Evolutionary conservation across 2,113 vertebrate genomes (phyloP).

Genomic region (Malaclemys terrapin): DNA sequence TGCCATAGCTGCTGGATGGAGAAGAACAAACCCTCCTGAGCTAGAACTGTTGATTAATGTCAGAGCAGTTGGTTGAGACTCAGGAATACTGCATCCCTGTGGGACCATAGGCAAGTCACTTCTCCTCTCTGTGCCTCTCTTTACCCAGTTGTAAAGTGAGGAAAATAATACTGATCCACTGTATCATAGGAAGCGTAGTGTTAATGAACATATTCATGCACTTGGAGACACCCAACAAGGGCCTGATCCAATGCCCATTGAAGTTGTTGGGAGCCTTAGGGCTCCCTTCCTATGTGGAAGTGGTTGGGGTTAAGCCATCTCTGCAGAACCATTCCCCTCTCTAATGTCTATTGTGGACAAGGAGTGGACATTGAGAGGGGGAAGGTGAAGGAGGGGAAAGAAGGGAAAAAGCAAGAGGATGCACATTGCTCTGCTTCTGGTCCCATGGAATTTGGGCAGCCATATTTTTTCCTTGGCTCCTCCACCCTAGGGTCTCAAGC

Average conservation of each 20-base stretch:
- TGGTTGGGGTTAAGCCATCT: not conserved
- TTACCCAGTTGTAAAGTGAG: conserved; percentile 43
- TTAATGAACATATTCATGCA: not conserved
- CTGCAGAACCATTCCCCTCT: not conserved
- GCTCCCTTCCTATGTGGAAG: not conserved
- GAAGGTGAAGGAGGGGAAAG: not conserved
- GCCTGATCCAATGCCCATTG: not conserved
- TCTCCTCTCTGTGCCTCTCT: not conserved
- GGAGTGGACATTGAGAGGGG: not conserved
- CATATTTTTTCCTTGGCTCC: not conserved
- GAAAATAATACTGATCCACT: conserved; percentile 43
- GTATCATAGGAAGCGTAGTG: rapidly evolving
- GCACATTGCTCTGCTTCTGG: not conserved
- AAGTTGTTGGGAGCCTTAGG: not conserved
- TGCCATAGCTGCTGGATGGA: conserved; percentile 16
- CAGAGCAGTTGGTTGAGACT: not conserved
- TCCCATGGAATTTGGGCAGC: not conserved
- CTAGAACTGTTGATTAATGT: not conserved
- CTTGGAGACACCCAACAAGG: not conserved
- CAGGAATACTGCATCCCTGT: not conserved
- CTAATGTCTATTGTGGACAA: not conserved
- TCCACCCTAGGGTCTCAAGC: not conserved
- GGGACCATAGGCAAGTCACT: not conserved
- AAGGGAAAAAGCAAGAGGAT: not conserved
- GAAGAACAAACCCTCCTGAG: not conserved